These are phyloP conservation scores for Alosa alosa DNA, from an alignment of 2,113 vertebrate species.

Conservation along the genomic window DNA sequence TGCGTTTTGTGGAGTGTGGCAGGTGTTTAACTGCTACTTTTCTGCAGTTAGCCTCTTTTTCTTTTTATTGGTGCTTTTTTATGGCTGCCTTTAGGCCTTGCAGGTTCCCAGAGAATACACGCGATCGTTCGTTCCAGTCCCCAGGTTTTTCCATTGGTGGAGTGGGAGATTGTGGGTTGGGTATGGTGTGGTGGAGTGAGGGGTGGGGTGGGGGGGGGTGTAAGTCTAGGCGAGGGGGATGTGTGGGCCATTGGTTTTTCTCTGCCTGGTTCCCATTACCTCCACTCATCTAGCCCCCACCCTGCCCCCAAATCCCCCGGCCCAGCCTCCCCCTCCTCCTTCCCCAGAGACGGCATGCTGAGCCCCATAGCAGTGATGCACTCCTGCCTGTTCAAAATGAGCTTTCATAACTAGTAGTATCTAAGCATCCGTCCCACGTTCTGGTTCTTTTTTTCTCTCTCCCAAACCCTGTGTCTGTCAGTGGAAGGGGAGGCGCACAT, in stretches of 20 bases:
- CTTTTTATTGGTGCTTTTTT: conserved; percentile 49
- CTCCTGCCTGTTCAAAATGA: conserved; percentile 48
- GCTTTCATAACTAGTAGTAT: conserved; percentile 50
- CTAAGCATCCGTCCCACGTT: conserved; percentile 49
- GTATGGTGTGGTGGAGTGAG: background rate
- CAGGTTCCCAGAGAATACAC: conserved; percentile 48
- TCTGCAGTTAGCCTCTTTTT: conserved; percentile 40
- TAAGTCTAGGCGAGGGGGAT: conserved; percentile 24
- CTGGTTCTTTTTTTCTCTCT: background rate
- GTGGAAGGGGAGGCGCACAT: background rate
- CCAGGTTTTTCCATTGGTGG: conserved; percentile 47
- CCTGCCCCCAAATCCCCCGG: background rate
- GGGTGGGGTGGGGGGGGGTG: conserved; percentile 10
- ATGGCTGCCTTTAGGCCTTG: conserved; percentile 41
- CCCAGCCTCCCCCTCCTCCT: background rate
- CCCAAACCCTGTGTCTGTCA: background rate
- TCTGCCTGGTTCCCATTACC: conserved; percentile 56
- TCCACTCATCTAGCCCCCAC: conserved; percentile 8
- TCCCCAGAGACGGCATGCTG: conserved; percentile 44
- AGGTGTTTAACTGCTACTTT: conserved; percentile 55
- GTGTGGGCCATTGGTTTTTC: conserved; percentile 45
- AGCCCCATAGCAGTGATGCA: conserved; percentile 36
- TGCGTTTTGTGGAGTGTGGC: conserved; percentile 34
- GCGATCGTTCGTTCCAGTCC: conserved; percentile 45
- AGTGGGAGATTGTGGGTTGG: conserved; percentile 21